Percentiles rank a stretch among this genome's conserved stretches.
These are phyloP conservation scores for Saturnia pavonia DNA, from an alignment of 2,888 invertebrate genomes.

Conservation along the genomic window DNA sequence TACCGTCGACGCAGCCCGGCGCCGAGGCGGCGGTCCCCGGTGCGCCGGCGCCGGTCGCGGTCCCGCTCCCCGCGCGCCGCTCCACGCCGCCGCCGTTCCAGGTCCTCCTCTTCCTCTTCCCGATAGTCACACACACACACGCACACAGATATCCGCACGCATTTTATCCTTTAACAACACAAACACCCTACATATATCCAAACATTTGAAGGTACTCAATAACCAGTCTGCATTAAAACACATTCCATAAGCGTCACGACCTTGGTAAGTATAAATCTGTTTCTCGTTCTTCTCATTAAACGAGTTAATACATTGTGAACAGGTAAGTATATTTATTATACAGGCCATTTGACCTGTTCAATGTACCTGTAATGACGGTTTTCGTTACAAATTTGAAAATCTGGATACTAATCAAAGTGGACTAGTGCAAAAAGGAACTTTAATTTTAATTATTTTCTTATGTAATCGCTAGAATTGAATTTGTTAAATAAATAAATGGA, in stretches of 20 bases:
- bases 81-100: slow-evolving; percentile 86
- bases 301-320: slow-evolving; percentile 23
- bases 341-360: background rate
- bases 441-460: slow-evolving; percentile 59
- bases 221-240: slow-evolving; percentile 7
- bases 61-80: slow-evolving; percentile 84
- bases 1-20: slow-evolving; percentile 78
- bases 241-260: slow-evolving; percentile 24
- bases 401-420: slow-evolving; percentile 50
- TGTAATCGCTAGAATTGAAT: slow-evolving; percentile 47
- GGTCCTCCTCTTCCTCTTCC: slow-evolving; percentile 89
- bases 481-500: slow-evolving; percentile 46
- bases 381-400: slow-evolving; percentile 73
- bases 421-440: slow-evolving; percentile 55
- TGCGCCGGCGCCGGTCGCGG: slow-evolving; percentile 82
- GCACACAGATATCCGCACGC: slow-evolving; percentile 31
- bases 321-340: slow-evolving; percentile 46
- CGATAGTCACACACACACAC: slow-evolving; percentile 65
- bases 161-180: slow-evolving; percentile 24
- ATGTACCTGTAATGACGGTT: slow-evolving; percentile 29
- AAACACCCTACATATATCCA: slow-evolving; percentile 11
- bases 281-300: slow-evolving; percentile 21
- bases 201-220: slow-evolving; percentile 13
- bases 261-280: slow-evolving; percentile 39
- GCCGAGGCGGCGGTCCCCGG: slow-evolving; percentile 81